Conservation (phyloP, 2,797 vertebrate species). For the Sylvilagus floridanus region DNA sequence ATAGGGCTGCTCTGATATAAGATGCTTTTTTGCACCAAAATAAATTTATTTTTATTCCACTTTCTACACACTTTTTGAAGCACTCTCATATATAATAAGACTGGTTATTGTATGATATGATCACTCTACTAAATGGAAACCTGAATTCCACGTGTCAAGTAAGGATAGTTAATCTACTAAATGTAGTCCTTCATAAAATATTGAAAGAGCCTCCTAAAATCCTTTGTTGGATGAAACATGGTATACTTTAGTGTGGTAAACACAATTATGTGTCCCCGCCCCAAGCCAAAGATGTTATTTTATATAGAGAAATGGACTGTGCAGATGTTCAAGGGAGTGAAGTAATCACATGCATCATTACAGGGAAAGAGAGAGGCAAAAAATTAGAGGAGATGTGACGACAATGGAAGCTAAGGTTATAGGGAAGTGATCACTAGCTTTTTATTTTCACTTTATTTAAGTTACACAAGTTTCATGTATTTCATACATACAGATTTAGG, state of each 20-base stretch:
- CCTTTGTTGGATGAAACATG: neutral
- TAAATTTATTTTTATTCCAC: too few species aligned
- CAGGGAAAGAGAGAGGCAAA: neutral
- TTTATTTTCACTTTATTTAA: too few species aligned
- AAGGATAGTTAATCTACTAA: neutral
- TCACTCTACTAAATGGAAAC: neutral
- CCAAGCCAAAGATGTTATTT: neutral
- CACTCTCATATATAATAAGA: neutral
- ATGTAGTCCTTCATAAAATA: neutral
- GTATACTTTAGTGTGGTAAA: neutral
- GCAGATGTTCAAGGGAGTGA: neutral
- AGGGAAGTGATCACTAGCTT: neutral
- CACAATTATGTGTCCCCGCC: neutral
- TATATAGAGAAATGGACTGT: neutral
- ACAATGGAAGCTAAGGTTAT: neutral
- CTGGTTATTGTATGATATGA: neutral
- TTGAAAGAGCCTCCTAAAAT: neutral
- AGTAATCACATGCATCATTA: neutral
- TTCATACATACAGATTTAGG: too few species aligned
- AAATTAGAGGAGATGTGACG: neutral
- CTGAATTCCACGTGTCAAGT: conserved; percentile 17
- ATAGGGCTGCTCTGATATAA: too few species aligned
- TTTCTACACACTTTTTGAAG: too few species aligned
- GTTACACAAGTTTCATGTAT: too few species aligned
- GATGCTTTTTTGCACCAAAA: too few species aligned